These are phyloP conservation scores for Ectemnius lituratus DNA, from an alignment of 2,888 invertebrate genomes.

Conservation along the genomic window DNA sequence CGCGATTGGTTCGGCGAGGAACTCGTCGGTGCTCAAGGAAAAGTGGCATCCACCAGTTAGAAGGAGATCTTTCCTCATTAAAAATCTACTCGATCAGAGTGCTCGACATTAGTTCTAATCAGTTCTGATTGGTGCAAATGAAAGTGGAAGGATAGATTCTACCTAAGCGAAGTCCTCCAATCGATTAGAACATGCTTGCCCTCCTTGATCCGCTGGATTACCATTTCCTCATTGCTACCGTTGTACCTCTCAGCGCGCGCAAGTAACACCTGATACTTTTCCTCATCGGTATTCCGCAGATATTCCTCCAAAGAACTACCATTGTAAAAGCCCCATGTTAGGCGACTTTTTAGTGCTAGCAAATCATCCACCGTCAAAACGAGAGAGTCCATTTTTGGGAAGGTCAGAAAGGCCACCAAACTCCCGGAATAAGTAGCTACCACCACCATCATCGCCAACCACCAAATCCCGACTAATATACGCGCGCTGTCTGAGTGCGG, in stretches of 20 bases:
- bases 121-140: not conserved
- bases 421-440: slow-evolving; percentile 96
- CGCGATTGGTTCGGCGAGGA: slow-evolving; percentile 88
- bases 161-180: slow-evolving; percentile 88
- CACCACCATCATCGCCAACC: slow-evolving; percentile 92
- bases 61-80: slow-evolving; percentile 79
- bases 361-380: slow-evolving; percentile 85
- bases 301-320: slow-evolving; percentile 87
- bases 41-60: slow-evolving; percentile 87
- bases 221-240: slow-evolving; percentile 53
- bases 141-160: slow-evolving; percentile 59
- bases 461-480: slow-evolving; percentile 92
- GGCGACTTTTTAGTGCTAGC: slow-evolving; percentile 79
- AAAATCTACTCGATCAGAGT: slow-evolving; percentile 38
- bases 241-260: slow-evolving; percentile 79
- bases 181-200: slow-evolving; percentile 88
- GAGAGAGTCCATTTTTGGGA: slow-evolving; percentile 89
- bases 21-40: slow-evolving; percentile 86
- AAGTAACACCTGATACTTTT: slow-evolving; percentile 81
- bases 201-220: slow-evolving; percentile 81
- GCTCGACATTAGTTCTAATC: not conserved
- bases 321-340: slow-evolving; percentile 88
- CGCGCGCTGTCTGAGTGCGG: slow-evolving; percentile 92
- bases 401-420: slow-evolving; percentile 94
- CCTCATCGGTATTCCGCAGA: slow-evolving; percentile 82